Evolutionary conservation across 2,888 invertebrate genomes (phyloP), one percentile per base, ranked within the genome.

Genomic region (Rosalia funebris): DNA sequence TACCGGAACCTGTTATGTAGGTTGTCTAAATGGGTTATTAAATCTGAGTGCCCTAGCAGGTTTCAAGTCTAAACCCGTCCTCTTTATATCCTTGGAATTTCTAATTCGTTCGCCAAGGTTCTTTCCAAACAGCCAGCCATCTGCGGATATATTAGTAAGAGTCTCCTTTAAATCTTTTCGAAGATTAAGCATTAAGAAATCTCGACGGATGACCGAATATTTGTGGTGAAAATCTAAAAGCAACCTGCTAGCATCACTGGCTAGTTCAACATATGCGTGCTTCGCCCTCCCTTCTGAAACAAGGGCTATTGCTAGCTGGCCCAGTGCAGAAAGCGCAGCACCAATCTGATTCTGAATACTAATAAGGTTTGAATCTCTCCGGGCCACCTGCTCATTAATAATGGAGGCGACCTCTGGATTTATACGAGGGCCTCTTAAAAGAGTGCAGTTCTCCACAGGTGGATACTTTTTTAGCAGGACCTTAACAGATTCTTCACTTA

Each of bases 51-150:
- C 16, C 41, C 10, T 41, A 17, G 17, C 2, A 16, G 17, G 15
- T 10, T 17, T 41, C 16, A 41, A 16, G 10, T 41, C 41, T 7
- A 5, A 15, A 2, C 15, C 5, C 3, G 41, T 16, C 42, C 47
- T 53, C 34, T 62, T 58, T 14, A 62, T 41, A 20, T 54, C 58
- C 59, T 48, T 58, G 44, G 54, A 19, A n/a, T 58, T 47, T 42
- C 42, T 62, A 7, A 59, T 47, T 10, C 59, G 58, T 19, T 62
- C 62, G 4, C 54, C 62, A 1, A 62, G 47, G 46, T 60, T 41
- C 20, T 60, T 34, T 4, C 63, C 63, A 32, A 60, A 63, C 9
- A 63, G 25, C 63, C 59, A 60, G 4, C 56, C 63, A 32, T 63
- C 62, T 34, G 32, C 56, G n/a, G 59, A 56, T 11, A 52, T 56